Percentiles rank a stretch among this genome's conserved stretches.
These are phyloP conservation scores for Aspiorhynchus laticeps DNA, from an alignment of 2,113 vertebrate genomes.

Conservation along the genomic window DNA sequence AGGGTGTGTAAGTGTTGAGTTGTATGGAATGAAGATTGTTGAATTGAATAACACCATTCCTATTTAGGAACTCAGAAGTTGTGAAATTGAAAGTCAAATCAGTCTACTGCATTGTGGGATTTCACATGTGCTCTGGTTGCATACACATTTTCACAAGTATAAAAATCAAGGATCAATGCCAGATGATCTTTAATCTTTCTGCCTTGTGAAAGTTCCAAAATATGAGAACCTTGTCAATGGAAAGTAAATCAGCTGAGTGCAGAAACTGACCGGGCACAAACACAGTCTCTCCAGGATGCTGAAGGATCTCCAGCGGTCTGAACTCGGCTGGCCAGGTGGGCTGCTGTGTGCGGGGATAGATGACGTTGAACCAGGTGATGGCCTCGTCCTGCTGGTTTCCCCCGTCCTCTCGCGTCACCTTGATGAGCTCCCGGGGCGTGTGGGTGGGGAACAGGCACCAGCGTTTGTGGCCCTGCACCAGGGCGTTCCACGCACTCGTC, in stretches of 20 bases:
- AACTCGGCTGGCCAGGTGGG: slow-evolving; percentile 92
- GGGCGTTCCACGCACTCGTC: slow-evolving; percentile 96
- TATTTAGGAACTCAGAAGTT: too few relatives aligned
- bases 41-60: too few relatives aligned
- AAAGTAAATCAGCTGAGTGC: too few relatives aligned
- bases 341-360: slow-evolving; percentile 92
- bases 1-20: too few relatives aligned
- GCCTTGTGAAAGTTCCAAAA: background rate
- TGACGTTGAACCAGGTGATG: slow-evolving; percentile 95
- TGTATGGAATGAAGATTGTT: too few relatives aligned
- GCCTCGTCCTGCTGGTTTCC: slow-evolving; percentile 98
- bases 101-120: too few relatives aligned
- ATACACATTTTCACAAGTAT: too few relatives aligned
- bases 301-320: slow-evolving; percentile 92
- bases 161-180: too few relatives aligned
- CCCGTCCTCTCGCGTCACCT: slow-evolving; percentile 93
- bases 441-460: slow-evolving; percentile 98
- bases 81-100: too few relatives aligned
- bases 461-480: slow-evolving; percentile 96
- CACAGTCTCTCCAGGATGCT: slow-evolving; percentile 89
- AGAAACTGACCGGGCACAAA: slow-evolving; percentile 77
- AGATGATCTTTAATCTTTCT: too few relatives aligned
- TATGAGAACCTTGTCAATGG: background rate
- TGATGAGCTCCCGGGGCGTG: slow-evolving; percentile 95
- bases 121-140: too few relatives aligned